Conservation (phyloP, 2,888 invertebrate species). For the Crocallis elinguaria region DNA sequence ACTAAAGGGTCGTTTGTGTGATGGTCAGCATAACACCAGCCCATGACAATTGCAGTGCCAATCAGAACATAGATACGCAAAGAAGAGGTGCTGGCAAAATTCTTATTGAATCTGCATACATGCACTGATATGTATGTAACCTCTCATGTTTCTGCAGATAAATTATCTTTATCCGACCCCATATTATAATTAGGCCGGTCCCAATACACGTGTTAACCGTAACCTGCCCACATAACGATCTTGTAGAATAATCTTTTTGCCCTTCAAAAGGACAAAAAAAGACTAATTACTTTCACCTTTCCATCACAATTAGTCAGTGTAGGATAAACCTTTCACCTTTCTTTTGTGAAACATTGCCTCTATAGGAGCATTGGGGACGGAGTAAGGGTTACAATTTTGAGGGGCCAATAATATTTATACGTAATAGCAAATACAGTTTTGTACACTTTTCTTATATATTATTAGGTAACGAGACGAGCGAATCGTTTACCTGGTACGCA, state of each 20-base stretch:
- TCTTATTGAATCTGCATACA: no score
- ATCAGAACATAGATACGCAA: no score
- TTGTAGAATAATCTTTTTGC: conserved; percentile 1
- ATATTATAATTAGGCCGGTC: not conserved
- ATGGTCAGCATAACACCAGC: no score
- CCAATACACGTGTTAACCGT: not conserved
- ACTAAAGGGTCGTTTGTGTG: no score
- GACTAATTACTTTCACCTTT: conserved; percentile 15
- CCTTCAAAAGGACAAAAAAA: conserved; percentile 1
- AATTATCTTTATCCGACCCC: not conserved
- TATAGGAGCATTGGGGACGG: not conserved
- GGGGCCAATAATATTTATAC: not conserved
- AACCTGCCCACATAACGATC: conserved; percentile 1
- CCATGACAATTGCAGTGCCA: no score
- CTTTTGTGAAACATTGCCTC: conserved; percentile 3
- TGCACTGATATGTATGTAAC: no score
- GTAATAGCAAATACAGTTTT: no score
- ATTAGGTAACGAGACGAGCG: no score
- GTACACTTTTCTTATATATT: no score
- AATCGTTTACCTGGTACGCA: no score
- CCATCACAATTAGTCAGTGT: conserved; percentile 16
- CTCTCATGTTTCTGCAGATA: not conserved
- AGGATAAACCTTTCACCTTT: conserved; percentile 6
- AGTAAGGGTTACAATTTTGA: not conserved
- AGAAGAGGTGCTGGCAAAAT: no score